Evolutionary conservation across 2,113 vertebrate species (phyloP).

Genomic region (Smithornis capensis): DNA sequence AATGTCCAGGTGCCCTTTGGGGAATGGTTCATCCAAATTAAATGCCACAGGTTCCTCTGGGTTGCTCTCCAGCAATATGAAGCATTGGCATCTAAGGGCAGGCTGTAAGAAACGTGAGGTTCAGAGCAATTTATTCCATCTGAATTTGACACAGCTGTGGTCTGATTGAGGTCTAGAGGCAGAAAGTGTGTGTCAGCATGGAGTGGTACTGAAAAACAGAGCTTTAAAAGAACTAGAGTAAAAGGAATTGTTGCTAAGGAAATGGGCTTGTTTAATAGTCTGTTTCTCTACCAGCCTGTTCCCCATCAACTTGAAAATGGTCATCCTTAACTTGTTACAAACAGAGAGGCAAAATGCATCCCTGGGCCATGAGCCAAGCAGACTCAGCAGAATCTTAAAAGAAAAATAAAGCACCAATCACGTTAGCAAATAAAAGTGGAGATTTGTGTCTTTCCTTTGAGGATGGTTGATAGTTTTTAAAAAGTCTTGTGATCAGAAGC

Average conservation of each 20-base stretch:
- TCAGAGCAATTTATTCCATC: not conserved
- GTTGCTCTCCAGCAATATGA: not conserved
- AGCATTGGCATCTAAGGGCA: not conserved
- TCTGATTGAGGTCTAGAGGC: not conserved
- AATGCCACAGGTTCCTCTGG: not conserved
- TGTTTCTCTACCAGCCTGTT: not conserved
- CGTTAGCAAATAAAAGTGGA: slow-evolving; percentile 28
- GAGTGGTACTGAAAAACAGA: not conserved
- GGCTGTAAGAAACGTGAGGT: not conserved
- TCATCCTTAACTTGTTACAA: not conserved
- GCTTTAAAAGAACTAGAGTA: not conserved
- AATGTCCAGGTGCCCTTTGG: not conserved
- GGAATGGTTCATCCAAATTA: not conserved
- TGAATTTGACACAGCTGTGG: not conserved
- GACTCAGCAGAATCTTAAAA: slow-evolving; percentile 30
- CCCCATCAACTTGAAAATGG: not conserved
- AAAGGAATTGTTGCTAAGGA: not conserved
- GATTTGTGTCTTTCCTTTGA: slow-evolving; percentile 37
- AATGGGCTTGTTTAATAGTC: not conserved
- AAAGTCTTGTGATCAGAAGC: not conserved
- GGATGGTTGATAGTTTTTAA: not conserved
- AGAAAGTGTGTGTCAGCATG: not conserved
- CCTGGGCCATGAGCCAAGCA: not conserved
- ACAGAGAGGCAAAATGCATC: slow-evolving; percentile 27
- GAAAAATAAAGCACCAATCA: slow-evolving; percentile 13